These are phyloP conservation scores for Cylindroiulus punctatus DNA, from an alignment of 2,888 invertebrate genomes.

Conservation along the genomic window DNA sequence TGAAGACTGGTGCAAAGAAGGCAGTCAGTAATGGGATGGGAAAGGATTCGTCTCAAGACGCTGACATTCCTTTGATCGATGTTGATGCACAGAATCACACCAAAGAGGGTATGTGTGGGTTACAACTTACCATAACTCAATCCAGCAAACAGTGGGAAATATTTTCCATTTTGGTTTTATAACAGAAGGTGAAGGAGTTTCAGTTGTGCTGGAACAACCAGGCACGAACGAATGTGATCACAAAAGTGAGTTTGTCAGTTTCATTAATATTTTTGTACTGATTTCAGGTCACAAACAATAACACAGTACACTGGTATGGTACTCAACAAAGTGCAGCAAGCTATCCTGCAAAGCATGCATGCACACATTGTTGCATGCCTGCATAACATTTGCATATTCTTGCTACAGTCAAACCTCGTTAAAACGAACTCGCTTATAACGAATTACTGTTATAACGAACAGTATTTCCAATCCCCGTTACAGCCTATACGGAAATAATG, in stretches of 20 bases:
- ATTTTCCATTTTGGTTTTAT: not conserved
- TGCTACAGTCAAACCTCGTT: too few relatives aligned
- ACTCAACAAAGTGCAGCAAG: too few relatives aligned
- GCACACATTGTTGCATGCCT: too few relatives aligned
- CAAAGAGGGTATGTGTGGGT: not conserved
- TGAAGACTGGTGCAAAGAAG: not conserved
- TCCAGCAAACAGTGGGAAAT: not conserved
- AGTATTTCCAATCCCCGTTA: too few relatives aligned
- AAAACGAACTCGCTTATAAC: too few relatives aligned
- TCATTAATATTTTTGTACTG: not conserved
- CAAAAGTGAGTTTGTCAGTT: not conserved
- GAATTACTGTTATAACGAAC: too few relatives aligned
- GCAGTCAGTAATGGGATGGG: not conserved
- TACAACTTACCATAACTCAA: not conserved
- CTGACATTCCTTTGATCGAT: not conserved
- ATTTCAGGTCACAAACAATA: too few relatives aligned
- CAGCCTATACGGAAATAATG: too few relatives aligned
- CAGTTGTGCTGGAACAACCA: not conserved
- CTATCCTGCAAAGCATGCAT: too few relatives aligned
- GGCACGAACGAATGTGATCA: not conserved
- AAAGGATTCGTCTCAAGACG: not conserved
- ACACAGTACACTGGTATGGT: too few relatives aligned
- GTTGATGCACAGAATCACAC: not conserved
- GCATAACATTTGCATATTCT: too few relatives aligned
- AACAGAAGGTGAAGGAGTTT: not conserved